Conservation (phyloP, 2,888 invertebrate genomes). For the Mesorhabditis spiculigera region DNA sequence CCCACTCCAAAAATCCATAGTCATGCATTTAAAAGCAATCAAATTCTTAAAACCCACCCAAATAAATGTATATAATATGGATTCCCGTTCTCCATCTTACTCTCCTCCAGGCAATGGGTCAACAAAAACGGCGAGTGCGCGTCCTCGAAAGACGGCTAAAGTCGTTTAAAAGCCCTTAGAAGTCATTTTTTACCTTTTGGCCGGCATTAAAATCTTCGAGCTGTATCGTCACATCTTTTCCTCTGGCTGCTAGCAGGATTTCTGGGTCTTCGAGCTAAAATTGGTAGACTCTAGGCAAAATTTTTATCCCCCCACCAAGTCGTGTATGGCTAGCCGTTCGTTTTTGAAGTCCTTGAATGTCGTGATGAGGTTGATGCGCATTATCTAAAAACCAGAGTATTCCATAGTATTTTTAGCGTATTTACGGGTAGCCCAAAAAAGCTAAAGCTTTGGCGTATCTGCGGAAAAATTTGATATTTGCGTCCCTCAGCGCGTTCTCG, state of each 20-base stretch:
- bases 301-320: background rate
- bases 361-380: background rate
- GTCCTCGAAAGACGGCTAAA: background rate
- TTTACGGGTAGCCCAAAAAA: no score
- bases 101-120: background rate
- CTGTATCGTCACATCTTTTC: background rate
- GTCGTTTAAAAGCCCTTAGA: background rate
- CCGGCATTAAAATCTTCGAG: background rate
- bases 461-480: no score
- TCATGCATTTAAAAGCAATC: background rate
- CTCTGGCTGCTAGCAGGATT: background rate
- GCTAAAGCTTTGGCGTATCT: no score
- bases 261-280: background rate
- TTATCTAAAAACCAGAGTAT: background rate
- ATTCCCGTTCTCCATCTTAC: background rate
- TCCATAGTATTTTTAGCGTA: background rate
- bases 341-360: slow-evolving; percentile 3
- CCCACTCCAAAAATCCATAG: no score
- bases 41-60: background rate
- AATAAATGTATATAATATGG: slow-evolving; percentile 1
- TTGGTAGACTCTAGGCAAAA: background rate
- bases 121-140: background rate
- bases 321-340: background rate
- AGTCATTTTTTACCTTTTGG: background rate
- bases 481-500: no score